A percentile compares a stretch with the other conserved stretches of the same genome.
phyloP scores from a whole-genome alignment of 2,797 vertebrate species.

The Tapirus indicus region DNA sequence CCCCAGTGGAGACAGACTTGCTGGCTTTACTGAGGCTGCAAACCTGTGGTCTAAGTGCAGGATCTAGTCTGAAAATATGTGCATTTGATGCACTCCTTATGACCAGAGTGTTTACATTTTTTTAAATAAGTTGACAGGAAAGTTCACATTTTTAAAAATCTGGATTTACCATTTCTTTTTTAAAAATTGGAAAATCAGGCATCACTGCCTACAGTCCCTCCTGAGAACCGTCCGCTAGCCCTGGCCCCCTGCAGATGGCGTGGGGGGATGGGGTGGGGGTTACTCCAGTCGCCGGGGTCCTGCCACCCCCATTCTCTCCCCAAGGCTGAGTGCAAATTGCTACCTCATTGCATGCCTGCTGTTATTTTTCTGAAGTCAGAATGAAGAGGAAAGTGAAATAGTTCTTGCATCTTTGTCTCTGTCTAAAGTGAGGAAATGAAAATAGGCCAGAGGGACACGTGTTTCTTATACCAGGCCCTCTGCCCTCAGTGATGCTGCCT shows the following conservation, averaged over 20 bases:
- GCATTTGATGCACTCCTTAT: neutral
- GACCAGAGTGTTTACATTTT: neutral
- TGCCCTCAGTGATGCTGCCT: too few species aligned
- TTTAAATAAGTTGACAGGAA: neutral
- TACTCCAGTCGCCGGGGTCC: neutral
- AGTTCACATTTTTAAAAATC: neutral
- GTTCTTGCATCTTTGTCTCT: constrained; percentile 35
- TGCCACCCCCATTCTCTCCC: neutral
- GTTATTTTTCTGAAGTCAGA: neutral
- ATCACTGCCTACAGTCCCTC: neutral
- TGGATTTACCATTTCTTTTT: neutral
- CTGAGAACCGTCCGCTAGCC: neutral
- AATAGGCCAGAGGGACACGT: neutral
- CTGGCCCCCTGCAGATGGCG: too few species aligned
- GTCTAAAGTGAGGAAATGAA: constrained; percentile 16
- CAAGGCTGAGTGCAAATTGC: neutral
- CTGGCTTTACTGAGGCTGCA: neutral
- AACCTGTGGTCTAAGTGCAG: neutral
- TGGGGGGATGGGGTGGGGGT: too few species aligned
- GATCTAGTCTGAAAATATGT: neutral
- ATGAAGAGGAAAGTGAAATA: neutral
- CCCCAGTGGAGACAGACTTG: neutral
- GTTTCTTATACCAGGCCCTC: neutral
- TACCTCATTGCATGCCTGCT: neutral
- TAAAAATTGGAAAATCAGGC: neutral